Evolutionary conservation across 2,113 vertebrate species (phyloP), one percentile per base, ranked within the genome.

Genomic region (Cheilinus undulatus): DNA sequence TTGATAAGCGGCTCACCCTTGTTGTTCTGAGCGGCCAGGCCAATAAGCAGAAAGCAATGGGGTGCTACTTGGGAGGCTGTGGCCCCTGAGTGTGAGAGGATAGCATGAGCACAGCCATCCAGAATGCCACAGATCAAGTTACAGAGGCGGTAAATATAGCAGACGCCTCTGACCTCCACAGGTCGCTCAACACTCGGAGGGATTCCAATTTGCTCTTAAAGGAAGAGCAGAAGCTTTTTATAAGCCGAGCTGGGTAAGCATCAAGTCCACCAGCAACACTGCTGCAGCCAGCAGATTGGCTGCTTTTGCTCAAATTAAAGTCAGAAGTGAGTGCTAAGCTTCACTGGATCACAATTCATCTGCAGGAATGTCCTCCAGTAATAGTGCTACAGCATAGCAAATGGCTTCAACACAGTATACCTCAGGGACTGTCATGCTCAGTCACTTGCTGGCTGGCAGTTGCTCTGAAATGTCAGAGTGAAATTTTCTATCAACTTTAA

Each of bases 121-220:
- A 89, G 91, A 92, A 93, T 93, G 88, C 83, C 90, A 88, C 80
- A 88, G 93, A 92, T 95, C 93, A 82, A 66, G 86, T 95, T 95
- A 92, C 94, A 91, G 78, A 69, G 87, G 86, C 59, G 85, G 91
- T 95, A 95, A 94, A 95, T 94, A 94, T 95, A 95, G 93, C 93
- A 86, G 87, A 80, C 38, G 89, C 90, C 91, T 89, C 80, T 92
- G 91, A 94, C 93, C 92, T 93, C 90, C 13, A 49, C 83, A 80
- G 90, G 90, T 91, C 93, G 85, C 89, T 89, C 82, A 86, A 86
- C 87, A 90, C 92, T 89, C 82, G 15, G 76, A 78, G 76, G 89
- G 83, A 91, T 94, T 93, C 89, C 89, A 82, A 56, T 73, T 80
- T 78, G 69, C 82, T 88, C 86, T 92, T 87, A 90, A 80, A 92